Base-by-base conservation (phyloP, 2,797 vertebrate genomes). In the Chelon labrosus region DNA sequence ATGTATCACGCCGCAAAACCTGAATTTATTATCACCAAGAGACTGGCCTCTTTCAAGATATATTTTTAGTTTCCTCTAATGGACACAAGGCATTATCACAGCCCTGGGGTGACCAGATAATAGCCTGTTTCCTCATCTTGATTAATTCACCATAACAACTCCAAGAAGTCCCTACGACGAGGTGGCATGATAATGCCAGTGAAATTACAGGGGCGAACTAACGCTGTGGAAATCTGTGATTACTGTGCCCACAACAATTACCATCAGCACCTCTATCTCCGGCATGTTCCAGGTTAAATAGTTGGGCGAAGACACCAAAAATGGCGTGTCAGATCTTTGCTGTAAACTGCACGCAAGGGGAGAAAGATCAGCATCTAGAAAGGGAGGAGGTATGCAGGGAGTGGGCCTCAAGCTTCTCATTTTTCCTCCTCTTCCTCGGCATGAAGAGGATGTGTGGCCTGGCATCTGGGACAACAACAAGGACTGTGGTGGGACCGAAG, bases 391-490 rank as follows among this genome's bases (percentile, higher is more conserved):
- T 95, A 97, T 97, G 92, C 89, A 86, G 82, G 77, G 90, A 88
- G 96, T 97, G 92, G 96, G 96, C 87, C 89, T 85, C 84, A 73
- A 86, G 75, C 90, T 88, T 67, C 39, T 79, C 84, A 91, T 89
- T 50, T 12, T 85, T 86, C 85, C 88, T 86, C 88, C 88, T 90
- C 88, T 84, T 89, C 80, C 64, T 77, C 14, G 1, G 22, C 46
- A 55, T 85, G 89, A 88, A 76, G 84, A 89, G 89, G 89, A 90
- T 83, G 84, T 79, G 75, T 51, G 72, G 73, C 82, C 59, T 22
- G 42, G 84, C 88, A 63, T 83, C 75, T 86, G 87, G 88, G 78
- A 94, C 92, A 95, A 97, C 95, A 97, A 96, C 94, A 93, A 94
- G 89, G 88, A 77, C 92, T 91, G 88, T 92, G 81, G 94, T 93